phyloP scores from a whole-genome alignment of 2,797 vertebrate species.

The Zenarchopterus dispar region DNA sequence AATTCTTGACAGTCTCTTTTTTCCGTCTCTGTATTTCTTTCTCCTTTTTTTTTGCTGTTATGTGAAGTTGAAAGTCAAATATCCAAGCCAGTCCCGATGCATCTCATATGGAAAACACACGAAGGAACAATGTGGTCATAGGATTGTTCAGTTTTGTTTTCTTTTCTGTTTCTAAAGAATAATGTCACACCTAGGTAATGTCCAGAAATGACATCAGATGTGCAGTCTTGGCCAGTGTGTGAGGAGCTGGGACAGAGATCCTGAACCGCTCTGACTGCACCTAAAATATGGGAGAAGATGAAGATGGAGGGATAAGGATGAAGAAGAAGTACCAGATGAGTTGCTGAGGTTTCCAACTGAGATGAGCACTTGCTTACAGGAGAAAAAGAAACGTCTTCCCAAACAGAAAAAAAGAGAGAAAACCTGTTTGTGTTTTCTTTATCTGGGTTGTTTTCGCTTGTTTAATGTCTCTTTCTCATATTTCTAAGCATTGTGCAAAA shows the following conservation, averaged over 20 bases:
- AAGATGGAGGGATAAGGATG: slow-evolving; percentile 61
- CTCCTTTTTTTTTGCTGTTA: slow-evolving; percentile 7
- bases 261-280: slow-evolving; percentile 49
- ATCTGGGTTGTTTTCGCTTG: slow-evolving; percentile 7
- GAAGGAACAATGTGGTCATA: slow-evolving; percentile 7
- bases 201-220: slow-evolving; percentile 34
- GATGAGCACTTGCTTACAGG: slow-evolving; percentile 25
- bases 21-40: background rate
- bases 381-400: slow-evolving; percentile 18
- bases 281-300: slow-evolving; percentile 66
- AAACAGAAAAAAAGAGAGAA: slow-evolving; percentile 19
- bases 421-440: slow-evolving; percentile 4
- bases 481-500: slow-evolving; percentile 32
- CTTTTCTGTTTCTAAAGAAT: background rate
- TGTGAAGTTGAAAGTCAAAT: slow-evolving; percentile 31
- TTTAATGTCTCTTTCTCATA: slow-evolving; percentile 18
- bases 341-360: slow-evolving; percentile 29
- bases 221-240: slow-evolving; percentile 34
- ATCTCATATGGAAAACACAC: slow-evolving; percentile 48
- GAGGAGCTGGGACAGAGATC: slow-evolving; percentile 40
- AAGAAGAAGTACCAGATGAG: slow-evolving; percentile 51
- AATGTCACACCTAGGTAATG: slow-evolving; percentile 29
- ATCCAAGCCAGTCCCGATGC: slow-evolving; percentile 31
- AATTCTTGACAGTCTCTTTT: slow-evolving; percentile 8
- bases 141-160: slow-evolving; percentile 20